Base-by-base conservation (phyloP, 2,797 vertebrate genomes). In the Chanos chanos region DNA sequence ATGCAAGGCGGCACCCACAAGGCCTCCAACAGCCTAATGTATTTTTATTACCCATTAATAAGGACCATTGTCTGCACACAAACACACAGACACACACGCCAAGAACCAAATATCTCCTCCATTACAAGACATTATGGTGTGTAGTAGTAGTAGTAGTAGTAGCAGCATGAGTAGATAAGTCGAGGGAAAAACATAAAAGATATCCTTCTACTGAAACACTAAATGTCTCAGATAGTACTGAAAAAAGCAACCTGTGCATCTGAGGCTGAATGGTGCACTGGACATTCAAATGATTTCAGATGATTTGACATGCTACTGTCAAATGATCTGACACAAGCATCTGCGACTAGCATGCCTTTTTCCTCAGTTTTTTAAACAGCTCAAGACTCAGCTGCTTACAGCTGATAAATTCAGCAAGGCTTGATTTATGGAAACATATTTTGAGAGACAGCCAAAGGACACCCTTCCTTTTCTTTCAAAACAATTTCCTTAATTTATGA, bases 21-120 rank as follows among this genome's bases (percentile, higher is more conserved):
- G 25, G 22, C 45, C 22, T 22, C 19, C 34, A 47, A 30, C 28
- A 28, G 43, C 18, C 30, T 56, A 53, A 44, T 72, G 51, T 49
- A 60, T 70, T 64, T 71, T 30, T 52, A 71, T 61, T 25, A 45
- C n/a, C 22, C 31, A 45, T 44, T 61, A 33, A 51, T 28, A 30
- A 7, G 45, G 41, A 37, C 45, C 36, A 58, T 49, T 16, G 7
- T 61, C 54, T 53, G 49, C 40, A 44, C 45, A 37, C 15, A 39
- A 12, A 24, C 55, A 49, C 27, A 33, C 67, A 59, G 36, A 52
- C 28, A 24, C 36, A 43, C 13, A 6, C 34, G 43, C 36, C n/a
- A n/a, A n/a, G n/a, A n/a, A 33, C 37, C 10, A 21, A 68, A 64
- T 50, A 43, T 18, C 13, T n/a, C 8, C 16, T n/a, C 54, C 43